Base-by-base conservation (phyloP, 2,113 vertebrate species). In the Brevimyrus niger region DNA sequence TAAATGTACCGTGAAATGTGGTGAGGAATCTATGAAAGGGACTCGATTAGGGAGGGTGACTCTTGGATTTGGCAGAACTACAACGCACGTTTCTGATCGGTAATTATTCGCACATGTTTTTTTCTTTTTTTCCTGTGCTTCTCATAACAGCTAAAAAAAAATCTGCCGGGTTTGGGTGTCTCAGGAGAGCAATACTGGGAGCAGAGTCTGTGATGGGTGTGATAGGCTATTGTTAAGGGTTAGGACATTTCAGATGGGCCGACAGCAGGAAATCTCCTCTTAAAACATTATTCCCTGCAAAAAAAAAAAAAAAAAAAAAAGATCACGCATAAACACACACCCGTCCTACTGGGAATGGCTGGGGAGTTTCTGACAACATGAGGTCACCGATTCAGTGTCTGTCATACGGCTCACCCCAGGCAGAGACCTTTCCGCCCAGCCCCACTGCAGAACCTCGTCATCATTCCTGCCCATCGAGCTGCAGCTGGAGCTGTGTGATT, bases 321-420 rank as follows among this genome's bases (percentile, higher is more conserved):
- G 61, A 31, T 35, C 58, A 51, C 83, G 47, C 27, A 42, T 50
- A 90, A 35, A 88, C 69, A 90, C 35, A 47, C 86, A 87, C 89
- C 53, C 83, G 53, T 86, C n/a, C 53, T 48, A 11, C 42, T 91
- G 89, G 91, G 80, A 87, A 86, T 84, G 83, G 91, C 21, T 13
- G 76, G 89, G 83, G 73, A 80, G 47, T 88, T 88, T 88, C 89
- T 89, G 89, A 58, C 87, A 90, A 91, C 89, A 91, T 93, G 90
- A 93, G 89, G 89, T 94, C 92, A 88, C 89, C 83, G 35, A 47
- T 58, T 88, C 50, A 50, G 50, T 42, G 48, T 88, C 47, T n/a
- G 80, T 89, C 88, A 91, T 90, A 90, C 89, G 91, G 92, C 92
- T 91, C 91, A 93, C 90, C 88, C 61, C 89, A 89, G 69, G 89